phyloP scores from a whole-genome alignment of 2,888 invertebrate species.

The Drosophila bunnanda region DNA sequence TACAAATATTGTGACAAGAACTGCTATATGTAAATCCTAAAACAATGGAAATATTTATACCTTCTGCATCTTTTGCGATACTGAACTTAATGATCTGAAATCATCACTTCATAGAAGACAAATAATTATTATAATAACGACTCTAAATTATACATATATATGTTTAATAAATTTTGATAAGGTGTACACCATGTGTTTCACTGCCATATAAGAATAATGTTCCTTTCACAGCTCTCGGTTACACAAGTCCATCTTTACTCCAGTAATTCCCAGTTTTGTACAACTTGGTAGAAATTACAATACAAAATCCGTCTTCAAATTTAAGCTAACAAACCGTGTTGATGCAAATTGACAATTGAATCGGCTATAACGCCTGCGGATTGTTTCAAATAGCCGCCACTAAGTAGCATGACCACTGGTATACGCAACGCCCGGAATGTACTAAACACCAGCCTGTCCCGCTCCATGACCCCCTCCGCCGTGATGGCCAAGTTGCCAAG shows the following conservation, averaged over 20 bases:
- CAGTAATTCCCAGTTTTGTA: neutral
- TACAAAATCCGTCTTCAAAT: neutral
- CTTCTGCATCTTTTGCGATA: conserved; percentile 41
- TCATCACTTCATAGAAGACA: conserved; percentile 51
- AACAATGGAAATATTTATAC: conserved; percentile 34
- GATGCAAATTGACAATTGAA: conserved; percentile 91
- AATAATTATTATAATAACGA: conserved; percentile 41
- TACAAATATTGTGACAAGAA: conserved; percentile 47
- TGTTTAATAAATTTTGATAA: conserved; percentile 44
- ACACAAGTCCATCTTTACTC: neutral
- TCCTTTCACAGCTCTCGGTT: conserved; percentile 35
- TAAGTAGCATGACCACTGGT: conserved; percentile 94
- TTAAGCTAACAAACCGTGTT: conserved; percentile 86
- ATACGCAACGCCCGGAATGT: conserved; percentile 87
- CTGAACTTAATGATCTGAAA: conserved; percentile 47
- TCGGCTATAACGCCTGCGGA: conserved; percentile 93
- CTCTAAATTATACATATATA: conserved; percentile 41
- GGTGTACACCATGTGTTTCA: conserved; percentile 13
- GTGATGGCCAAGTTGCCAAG: conserved; percentile 90
- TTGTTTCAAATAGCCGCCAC: conserved; percentile 92
- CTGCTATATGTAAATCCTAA: conserved; percentile 14
- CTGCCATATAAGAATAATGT: neutral
- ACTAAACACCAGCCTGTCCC: conserved; percentile 93
- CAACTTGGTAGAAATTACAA: neutral
- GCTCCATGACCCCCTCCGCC: conserved; percentile 91